These are phyloP conservation scores for Eolophus roseicapilla DNA, from an alignment of 2,113 vertebrate genomes.

Conservation along the genomic window DNA sequence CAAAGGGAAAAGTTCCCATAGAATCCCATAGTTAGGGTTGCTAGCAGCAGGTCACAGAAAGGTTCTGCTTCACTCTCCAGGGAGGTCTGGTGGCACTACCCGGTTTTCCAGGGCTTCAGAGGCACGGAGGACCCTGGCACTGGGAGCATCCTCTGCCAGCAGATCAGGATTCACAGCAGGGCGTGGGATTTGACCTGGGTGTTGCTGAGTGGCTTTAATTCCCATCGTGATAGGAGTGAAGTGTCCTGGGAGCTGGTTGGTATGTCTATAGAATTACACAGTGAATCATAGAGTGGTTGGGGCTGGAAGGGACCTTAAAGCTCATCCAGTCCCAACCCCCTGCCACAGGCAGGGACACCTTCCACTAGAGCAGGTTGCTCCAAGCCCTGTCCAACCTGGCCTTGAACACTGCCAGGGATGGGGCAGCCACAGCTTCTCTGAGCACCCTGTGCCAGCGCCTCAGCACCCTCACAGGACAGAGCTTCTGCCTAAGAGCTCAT, in stretches of 20 bases:
- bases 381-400: no score
- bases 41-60: background rate
- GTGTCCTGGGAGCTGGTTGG: background rate
- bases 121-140: background rate
- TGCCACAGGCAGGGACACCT: no score
- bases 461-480: background rate
- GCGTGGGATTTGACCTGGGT: accelerated
- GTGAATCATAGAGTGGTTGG: no score
- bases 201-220: background rate
- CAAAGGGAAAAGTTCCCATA: background rate
- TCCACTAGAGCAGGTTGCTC: no score
- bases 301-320: no score
- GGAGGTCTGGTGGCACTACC: background rate
- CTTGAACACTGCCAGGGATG: no score
- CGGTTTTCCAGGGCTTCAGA: background rate
- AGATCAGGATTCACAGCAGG: background rate
- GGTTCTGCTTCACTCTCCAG: background rate
- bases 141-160: background rate
- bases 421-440: no score
- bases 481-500: background rate
- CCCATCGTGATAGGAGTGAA: accelerated
- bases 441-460: background rate
- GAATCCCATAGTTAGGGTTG: background rate
- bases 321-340: no score
- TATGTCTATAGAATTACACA: background rate